Percentiles rank a stretch among this genome's conserved stretches.
phyloP scores from a whole-genome alignment of 2,888 invertebrate genomes.

The Sarcophaga rosellei region DNA sequence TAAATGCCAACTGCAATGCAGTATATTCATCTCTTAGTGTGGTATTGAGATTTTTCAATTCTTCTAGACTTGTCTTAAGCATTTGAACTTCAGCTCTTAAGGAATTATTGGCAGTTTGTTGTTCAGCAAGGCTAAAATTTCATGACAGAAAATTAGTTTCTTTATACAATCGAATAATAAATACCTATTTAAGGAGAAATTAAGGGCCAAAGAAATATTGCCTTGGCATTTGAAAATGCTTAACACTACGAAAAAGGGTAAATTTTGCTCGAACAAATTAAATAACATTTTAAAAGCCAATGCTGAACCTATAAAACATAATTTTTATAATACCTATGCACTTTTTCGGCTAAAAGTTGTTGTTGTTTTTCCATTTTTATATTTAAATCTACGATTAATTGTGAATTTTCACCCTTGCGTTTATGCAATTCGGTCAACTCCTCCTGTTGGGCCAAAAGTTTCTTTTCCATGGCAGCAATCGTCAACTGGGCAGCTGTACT shows the following conservation, averaged over 20 bases:
- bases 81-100: conserved; percentile 88
- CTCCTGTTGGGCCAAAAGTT: conserved; percentile 92
- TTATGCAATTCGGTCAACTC: conserved; percentile 95
- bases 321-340: conserved; percentile 84
- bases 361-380: conserved; percentile 92
- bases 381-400: conserved; percentile 95
- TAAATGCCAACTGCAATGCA: conserved; percentile 95
- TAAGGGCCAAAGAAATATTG: too few relatives aligned
- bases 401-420: conserved; percentile 95
- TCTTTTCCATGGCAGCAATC: conserved; percentile 91
- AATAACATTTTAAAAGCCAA: neutral
- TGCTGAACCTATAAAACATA: neutral
- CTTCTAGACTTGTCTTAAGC: conserved; percentile 87
- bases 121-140: conserved; percentile 86
- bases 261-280: neutral
- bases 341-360: conserved; percentile 87
- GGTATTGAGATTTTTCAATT: conserved; percentile 92
- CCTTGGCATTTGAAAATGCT: too few relatives aligned
- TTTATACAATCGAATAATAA: neutral
- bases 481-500: conserved; percentile 82
- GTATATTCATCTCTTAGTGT: conserved; percentile 96
- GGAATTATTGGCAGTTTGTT: conserved; percentile 85
- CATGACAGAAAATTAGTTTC: neutral
- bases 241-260: too few relatives aligned
- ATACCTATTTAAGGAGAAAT: too few relatives aligned